Evolutionary conservation across 2,888 invertebrate genomes (phyloP).

Genomic region (Cecidostiba fungosa): DNA sequence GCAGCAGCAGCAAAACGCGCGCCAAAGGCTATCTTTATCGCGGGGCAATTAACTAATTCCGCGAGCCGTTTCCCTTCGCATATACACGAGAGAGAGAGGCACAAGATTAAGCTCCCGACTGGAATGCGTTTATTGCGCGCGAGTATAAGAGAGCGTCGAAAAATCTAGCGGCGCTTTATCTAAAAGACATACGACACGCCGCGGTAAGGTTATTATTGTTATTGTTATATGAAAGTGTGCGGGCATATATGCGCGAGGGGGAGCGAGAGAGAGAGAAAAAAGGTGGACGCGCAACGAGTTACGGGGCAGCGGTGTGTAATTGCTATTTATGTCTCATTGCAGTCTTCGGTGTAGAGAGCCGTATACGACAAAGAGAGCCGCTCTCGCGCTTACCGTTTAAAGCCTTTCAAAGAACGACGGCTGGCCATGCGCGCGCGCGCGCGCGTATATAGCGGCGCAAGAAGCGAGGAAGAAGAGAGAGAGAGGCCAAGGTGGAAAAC

Average conservation of each 20-base stretch:
- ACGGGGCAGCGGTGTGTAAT: slow-evolving; percentile 77
- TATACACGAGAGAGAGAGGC: no score
- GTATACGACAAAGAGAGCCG: slow-evolving; percentile 72
- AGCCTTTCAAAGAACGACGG: slow-evolving; percentile 70
- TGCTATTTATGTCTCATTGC: slow-evolving; percentile 77
- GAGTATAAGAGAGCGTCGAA: neutral
- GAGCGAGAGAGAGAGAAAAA: slow-evolving; percentile 40
- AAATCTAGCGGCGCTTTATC: slow-evolving; percentile 18
- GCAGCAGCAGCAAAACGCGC: neutral
- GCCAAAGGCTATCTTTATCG: slow-evolving; percentile 49
- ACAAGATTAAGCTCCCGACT: neutral
- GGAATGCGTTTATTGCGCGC: slow-evolving; percentile 13
- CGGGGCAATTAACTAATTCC: slow-evolving; percentile 59
- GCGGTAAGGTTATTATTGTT: slow-evolving; percentile 53
- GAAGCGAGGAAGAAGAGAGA: slow-evolving; percentile 1
- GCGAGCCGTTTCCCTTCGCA: slow-evolving; percentile 16
- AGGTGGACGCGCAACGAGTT: slow-evolving; percentile 62
- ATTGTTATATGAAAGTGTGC: slow-evolving; percentile 50
- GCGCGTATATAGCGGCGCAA: slow-evolving; percentile 12
- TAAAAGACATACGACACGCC: slow-evolving; percentile 14
- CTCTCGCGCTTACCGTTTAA: slow-evolving; percentile 71
- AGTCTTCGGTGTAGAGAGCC: slow-evolving; percentile 69
- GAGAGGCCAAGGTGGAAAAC: slow-evolving; percentile 63
- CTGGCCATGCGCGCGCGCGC: slow-evolving; percentile 38
- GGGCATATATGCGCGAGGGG: neutral